phyloP scores from a whole-genome alignment of 2,797 vertebrate genomes.

The Cyprinella venusta region DNA sequence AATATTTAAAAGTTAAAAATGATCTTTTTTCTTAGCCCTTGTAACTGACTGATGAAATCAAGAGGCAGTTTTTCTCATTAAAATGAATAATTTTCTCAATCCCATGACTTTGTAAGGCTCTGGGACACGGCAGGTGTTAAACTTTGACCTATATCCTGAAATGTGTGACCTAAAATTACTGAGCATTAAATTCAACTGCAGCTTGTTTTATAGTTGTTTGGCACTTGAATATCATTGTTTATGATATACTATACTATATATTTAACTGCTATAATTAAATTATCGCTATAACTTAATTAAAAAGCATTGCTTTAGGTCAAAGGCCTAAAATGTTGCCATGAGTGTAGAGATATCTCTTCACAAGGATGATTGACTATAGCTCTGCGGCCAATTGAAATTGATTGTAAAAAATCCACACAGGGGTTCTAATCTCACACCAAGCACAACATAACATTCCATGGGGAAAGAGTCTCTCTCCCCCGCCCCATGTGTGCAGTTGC shows the following conservation, averaged over 20 bases:
- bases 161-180: constrained; percentile 10
- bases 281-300: not conserved
- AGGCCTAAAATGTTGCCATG: not conserved
- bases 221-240: not conserved
- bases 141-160: constrained; percentile 4
- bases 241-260: too few species aligned
- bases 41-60: constrained; percentile 7
- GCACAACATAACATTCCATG: too few species aligned
- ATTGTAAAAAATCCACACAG: too few species aligned
- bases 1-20: constrained; percentile 27
- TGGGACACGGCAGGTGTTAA: constrained; percentile 1
- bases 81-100: constrained; percentile 18
- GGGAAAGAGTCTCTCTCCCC: too few species aligned
- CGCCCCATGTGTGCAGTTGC: too few species aligned
- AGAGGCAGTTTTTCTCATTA: constrained; percentile 16
- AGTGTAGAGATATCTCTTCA: not conserved
- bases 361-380: constrained; percentile 1
- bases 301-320: not conserved
- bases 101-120: constrained; percentile 17
- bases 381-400: too few species aligned
- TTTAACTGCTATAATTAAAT: not conserved
- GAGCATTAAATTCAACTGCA: not conserved
- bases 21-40: constrained; percentile 6
- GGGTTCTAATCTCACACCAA: too few species aligned
- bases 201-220: constrained; percentile 10